phyloP scores from a whole-genome alignment of 35 echinoderm and acorn worm species.

The Ophioderma brevispina region DNA sequence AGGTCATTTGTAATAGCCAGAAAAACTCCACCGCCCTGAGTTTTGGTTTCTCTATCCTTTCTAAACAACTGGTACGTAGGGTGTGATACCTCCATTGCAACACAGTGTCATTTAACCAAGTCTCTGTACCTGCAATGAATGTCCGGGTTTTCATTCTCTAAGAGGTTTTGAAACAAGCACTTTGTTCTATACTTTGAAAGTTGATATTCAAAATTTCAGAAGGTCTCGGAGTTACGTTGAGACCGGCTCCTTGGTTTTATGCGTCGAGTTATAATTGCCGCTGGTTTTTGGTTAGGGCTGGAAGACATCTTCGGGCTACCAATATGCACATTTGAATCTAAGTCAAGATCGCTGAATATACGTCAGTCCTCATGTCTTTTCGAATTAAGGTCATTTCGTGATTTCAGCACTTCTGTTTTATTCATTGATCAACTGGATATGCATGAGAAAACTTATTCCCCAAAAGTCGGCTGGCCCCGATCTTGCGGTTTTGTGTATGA shows the following conservation, averaged over 20 bases:
- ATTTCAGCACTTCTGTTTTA: too few relatives aligned
- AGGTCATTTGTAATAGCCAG: background rate
- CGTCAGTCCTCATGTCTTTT: too few relatives aligned
- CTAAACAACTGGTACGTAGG: background rate
- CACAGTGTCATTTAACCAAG: constrained; percentile 28
- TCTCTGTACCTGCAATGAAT: constrained; percentile 40
- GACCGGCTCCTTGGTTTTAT: background rate
- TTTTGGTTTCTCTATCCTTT: background rate
- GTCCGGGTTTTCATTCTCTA: constrained; percentile 38
- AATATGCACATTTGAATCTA: background rate
- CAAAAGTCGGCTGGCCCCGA: too few relatives aligned
- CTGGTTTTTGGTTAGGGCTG: constrained; percentile 33
- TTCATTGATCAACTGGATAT: too few relatives aligned
- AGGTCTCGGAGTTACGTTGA: background rate
- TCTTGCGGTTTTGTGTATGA: too few relatives aligned
- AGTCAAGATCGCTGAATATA: background rate
- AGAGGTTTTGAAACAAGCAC: constrained; percentile 13
- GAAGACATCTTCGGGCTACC: constrained; percentile 34
- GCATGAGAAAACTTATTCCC: too few relatives aligned
- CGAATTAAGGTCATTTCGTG: too few relatives aligned
- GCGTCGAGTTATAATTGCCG: background rate
- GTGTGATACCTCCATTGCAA: constrained; percentile 15
- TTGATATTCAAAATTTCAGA: constrained; percentile 55
- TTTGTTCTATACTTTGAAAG: constrained; percentile 52
- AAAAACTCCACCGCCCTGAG: constrained; percentile 36